These are phyloP conservation scores for Paralvinella palmiformis DNA, from an alignment of 1,140 invertebrate genomes.

Conservation along the genomic window DNA sequence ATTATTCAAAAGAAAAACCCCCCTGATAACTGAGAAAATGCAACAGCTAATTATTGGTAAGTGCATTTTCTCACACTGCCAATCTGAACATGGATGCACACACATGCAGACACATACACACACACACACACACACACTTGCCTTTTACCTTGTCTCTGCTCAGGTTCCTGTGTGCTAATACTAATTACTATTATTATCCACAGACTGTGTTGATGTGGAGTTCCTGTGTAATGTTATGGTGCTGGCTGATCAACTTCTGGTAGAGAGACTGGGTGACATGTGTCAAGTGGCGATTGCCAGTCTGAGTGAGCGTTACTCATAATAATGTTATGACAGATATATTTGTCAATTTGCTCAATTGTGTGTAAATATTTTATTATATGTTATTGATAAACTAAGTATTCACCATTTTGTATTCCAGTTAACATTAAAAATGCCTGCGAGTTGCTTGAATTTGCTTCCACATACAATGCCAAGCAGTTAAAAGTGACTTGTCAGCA, in stretches of 20 bases:
- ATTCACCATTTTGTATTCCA: slow-evolving; percentile 23
- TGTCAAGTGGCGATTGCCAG: slow-evolving; percentile 61
- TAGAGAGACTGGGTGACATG: slow-evolving; percentile 58
- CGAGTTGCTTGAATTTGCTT: slow-evolving; percentile 62
- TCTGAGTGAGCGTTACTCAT: slow-evolving; percentile 35
- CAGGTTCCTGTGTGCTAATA: too few relatives aligned
- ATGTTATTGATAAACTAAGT: not conserved
- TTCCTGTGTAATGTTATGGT: slow-evolving; percentile 62
- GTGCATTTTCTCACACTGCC: too few relatives aligned
- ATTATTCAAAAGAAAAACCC: too few relatives aligned
- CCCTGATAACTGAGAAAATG: too few relatives aligned
- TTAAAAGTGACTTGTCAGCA: slow-evolving; percentile 64
- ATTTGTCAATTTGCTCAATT: not conserved
- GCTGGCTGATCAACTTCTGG: slow-evolving; percentile 64
- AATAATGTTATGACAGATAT: not conserved
- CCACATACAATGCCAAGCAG: slow-evolving; percentile 58
- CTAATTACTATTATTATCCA: slow-evolving; percentile 20
- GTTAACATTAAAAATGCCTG: slow-evolving; percentile 65
- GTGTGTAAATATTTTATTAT: slow-evolving; percentile 38
- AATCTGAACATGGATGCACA: too few relatives aligned
- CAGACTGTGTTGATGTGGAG: slow-evolving; percentile 56
- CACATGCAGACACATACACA: too few relatives aligned
- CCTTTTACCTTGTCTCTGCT: too few relatives aligned
- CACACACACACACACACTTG: too few relatives aligned
- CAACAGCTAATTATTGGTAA: too few relatives aligned